Base-by-base conservation (phyloP, 2,888 invertebrate genomes). In the Pardosa pseudoannulata region DNA sequence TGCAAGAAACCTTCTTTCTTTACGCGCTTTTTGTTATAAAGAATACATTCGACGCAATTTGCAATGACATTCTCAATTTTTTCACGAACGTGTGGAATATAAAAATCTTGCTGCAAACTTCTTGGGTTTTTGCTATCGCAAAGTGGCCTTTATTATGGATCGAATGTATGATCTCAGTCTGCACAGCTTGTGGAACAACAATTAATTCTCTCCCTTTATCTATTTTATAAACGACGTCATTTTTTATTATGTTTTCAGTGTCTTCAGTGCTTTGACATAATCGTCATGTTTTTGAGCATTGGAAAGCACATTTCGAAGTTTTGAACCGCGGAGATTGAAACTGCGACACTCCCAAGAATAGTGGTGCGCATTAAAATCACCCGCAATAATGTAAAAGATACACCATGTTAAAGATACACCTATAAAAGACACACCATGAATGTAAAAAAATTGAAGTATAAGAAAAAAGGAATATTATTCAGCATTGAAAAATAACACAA, bases 111-210 rank as follows among this genome's bases (percentile, higher is more conserved):
- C n/a, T 32, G 0, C 70, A 0, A 13, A 70, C 3, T 27, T 27
- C 32, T 27, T 79, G 62, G 0, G 56, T 70, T 29, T 79, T 70
- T 1, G n/a, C 0, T 0, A 27, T 16, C 7, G 62, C 56, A 79
- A 79, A 79, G 56, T 79, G 79, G 36, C 50, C 36, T 32, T 27
- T n/a, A 9, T 19, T 7, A 27, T 70, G 46, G 16, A 36, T 19
- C 0, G 39, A 19, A 13, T 1, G 1, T 5, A 79, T 32, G 7
- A 70, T 56, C 23, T 68, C 50, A 7, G n/a, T 56, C 28, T 79
- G 62, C 36, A 79, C 62, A 6, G 7, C 56, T 23, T 56, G 13
- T 5, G 56, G 56, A 23, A 56, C 23, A 23, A 56, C 19, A 0
- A 56, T 19, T 11, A 56, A 56, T 16, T 56, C 23, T 56, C 56